Percentiles rank a stretch among this genome's conserved stretches.
Evolutionary conservation across 2,888 invertebrate genomes (phyloP).

Genomic region (Oscheius myriophilus): DNA sequence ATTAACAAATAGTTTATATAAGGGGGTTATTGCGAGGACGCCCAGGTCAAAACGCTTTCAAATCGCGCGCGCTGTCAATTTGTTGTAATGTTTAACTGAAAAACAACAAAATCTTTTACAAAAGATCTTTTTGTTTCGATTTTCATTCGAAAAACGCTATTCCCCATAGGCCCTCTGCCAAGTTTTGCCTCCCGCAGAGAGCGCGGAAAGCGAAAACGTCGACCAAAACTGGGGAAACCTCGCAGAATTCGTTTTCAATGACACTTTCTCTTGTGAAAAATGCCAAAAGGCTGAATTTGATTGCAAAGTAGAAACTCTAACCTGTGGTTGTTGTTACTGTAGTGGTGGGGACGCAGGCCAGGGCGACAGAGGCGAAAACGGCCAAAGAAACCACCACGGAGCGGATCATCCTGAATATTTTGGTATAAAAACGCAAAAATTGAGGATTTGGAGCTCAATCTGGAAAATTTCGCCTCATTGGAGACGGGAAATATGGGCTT

Average conservation of each 20-base stretch:
- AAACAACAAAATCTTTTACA: too few species aligned
- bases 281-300: neutral
- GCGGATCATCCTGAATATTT: too few species aligned
- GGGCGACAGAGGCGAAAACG: conserved; percentile 6
- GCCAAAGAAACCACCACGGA: neutral
- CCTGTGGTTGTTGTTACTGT: conserved; percentile 28
- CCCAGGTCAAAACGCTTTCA: too few species aligned
- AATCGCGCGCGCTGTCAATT: too few species aligned
- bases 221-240: neutral
- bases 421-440: neutral
- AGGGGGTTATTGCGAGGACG: too few species aligned
- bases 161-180: too few species aligned
- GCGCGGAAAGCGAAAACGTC: neutral
- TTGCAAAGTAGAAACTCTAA: neutral
- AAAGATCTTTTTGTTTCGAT: too few species aligned
- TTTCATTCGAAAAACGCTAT: too few species aligned
- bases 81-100: too few species aligned
- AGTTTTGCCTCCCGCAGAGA: neutral
- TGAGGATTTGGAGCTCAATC: neutral
- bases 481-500: neutral
- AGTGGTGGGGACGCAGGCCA: conserved; percentile 29
- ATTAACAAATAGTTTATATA: too few species aligned
- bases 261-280: neutral
- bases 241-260: conserved; percentile 2
- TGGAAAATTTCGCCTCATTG: neutral